Conservation (phyloP, 2,797 vertebrate species). For the Notoglanidium macrostoma region DNA sequence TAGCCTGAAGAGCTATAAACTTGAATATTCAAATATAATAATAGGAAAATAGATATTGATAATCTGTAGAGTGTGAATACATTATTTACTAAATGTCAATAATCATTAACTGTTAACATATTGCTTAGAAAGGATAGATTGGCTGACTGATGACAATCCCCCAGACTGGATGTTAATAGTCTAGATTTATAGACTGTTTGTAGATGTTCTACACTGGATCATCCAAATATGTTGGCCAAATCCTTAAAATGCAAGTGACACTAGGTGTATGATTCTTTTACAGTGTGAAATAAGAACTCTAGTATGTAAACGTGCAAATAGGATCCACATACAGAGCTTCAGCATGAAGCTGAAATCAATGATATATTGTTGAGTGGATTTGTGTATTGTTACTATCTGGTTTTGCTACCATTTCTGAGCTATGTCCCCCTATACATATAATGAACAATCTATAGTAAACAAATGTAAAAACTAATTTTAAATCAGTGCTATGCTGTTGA, state of each 20-base stretch:
- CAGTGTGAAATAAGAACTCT: not conserved
- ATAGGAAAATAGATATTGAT: not conserved
- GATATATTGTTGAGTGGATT: slow-evolving; percentile 14
- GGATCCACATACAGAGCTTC: not conserved
- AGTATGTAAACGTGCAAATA: not conserved
- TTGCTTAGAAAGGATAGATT: not conserved
- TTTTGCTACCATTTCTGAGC: slow-evolving; percentile 9
- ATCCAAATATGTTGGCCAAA: not conserved
- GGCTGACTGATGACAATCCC: not conserved
- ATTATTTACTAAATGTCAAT: not conserved
- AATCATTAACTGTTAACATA: not conserved
- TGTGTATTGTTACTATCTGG: slow-evolving; percentile 10
- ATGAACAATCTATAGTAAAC: slow-evolving; percentile 5
- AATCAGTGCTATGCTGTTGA: slow-evolving; percentile 9
- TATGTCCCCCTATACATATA: slow-evolving; percentile 6
- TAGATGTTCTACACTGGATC: too few species aligned
- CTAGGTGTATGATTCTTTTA: not conserved
- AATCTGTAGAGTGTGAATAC: not conserved
- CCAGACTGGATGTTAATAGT: not conserved
- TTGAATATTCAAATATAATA: not conserved
- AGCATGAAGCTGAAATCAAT: slow-evolving; percentile 1
- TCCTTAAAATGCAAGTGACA: slow-evolving; percentile 9
- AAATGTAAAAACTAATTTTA: not conserved
- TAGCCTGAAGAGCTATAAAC: not conserved
- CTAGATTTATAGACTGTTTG: not conserved